Evolutionary conservation across 2,797 vertebrate genomes (phyloP).

Genomic region (Remorina albescens): DNA sequence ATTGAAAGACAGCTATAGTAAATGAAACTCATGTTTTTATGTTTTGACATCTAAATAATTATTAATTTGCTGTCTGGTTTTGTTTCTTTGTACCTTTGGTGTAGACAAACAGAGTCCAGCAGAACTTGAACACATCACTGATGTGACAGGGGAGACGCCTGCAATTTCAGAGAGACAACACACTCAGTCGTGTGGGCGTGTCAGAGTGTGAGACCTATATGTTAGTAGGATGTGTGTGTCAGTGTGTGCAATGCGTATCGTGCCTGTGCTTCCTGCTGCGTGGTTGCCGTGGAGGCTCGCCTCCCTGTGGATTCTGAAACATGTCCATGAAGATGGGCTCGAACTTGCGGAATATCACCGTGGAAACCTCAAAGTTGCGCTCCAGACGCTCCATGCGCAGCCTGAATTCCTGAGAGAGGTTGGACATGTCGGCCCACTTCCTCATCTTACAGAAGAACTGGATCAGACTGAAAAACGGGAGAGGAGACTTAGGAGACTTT

Average conservation of each 20-base stretch:
- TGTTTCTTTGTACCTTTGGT: too few relatives aligned
- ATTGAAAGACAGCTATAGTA: too few relatives aligned
- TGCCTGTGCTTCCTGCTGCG: constrained; percentile 96
- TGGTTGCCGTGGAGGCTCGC: constrained; percentile 87
- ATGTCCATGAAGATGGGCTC: constrained; percentile 96
- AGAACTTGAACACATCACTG: constrained; percentile 97
- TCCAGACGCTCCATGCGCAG: constrained; percentile 92
- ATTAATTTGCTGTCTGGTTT: too few relatives aligned
- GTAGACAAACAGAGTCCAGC: constrained; percentile 98
- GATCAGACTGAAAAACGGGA: constrained; percentile 86
- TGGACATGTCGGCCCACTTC: constrained; percentile 98
- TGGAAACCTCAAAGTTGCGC: constrained; percentile 97
- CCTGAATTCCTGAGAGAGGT: constrained; percentile 91
- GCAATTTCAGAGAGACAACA: constrained; percentile 24
- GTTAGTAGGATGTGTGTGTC: too few relatives aligned
- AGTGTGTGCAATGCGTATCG: too few relatives aligned
- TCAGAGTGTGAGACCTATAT: background rate
- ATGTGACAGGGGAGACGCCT: constrained; percentile 91
- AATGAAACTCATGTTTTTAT: too few relatives aligned
- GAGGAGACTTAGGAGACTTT: background rate
- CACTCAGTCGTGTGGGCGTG: constrained; percentile 1
- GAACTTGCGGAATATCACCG: constrained; percentile 97
- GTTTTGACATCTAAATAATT: background rate
- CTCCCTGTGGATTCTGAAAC: constrained; percentile 92
- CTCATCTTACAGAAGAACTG: constrained; percentile 99